Conservation (phyloP, 92 coral and sea anemone species). For the Porites divaricata region DNA sequence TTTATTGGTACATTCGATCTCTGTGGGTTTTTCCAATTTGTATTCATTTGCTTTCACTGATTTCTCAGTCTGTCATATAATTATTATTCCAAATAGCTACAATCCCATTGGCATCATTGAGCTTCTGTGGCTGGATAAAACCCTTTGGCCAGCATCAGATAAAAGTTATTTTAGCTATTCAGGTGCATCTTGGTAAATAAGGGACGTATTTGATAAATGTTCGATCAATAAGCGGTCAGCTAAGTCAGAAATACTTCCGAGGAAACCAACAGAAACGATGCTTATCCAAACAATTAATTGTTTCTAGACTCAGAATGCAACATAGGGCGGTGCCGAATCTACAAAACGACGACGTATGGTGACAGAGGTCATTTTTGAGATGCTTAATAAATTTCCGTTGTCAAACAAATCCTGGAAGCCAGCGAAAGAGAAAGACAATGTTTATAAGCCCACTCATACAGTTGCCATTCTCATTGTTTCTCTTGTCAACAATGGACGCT, state of each 20-base stretch:
- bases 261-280: not conserved
- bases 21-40: not conserved
- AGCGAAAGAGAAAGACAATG: constrained; percentile 11
- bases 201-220: constrained; percentile 26
- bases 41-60: not conserved
- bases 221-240: constrained; percentile 19
- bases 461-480: constrained; percentile 21
- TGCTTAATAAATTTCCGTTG: constrained; percentile 30
- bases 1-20: not conserved
- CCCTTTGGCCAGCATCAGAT: not conserved
- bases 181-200: constrained; percentile 26
- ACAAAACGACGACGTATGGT: constrained; percentile 1
- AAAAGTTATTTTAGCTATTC: not conserved
- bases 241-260: not conserved
- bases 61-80: not conserved
- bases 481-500: not conserved
- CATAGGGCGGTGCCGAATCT: constrained; percentile 15
- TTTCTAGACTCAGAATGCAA: not conserved
- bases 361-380: constrained; percentile 18
- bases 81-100: constrained; percentile 13
- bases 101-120: not conserved
- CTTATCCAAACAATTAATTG: constrained; percentile 20
- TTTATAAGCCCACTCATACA: constrained; percentile 29
- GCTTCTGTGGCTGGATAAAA: not conserved
- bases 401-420: constrained; percentile 35